phyloP scores from a whole-genome alignment of 2,113 vertebrate species.

The Alethe castanea region DNA sequence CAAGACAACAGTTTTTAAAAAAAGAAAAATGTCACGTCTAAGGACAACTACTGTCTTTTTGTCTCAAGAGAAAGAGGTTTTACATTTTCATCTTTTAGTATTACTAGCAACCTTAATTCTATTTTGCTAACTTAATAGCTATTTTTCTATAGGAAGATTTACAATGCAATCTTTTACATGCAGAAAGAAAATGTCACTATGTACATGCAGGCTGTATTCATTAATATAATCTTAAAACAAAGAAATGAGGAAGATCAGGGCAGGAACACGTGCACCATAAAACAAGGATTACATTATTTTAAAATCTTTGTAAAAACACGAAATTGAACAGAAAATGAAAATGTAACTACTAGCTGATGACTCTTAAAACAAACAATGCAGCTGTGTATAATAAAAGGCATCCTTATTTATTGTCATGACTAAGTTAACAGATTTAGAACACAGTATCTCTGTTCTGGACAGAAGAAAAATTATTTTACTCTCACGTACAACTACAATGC shows the following conservation, averaged over 20 bases:
- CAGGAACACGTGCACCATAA: conserved; percentile 43
- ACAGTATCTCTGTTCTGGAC: conserved; percentile 46
- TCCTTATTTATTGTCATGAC: conserved; percentile 62
- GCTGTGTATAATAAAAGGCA: conserved; percentile 62
- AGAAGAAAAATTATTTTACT: conserved; percentile 59
- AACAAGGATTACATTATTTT: conserved; percentile 45
- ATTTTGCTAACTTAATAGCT: neutral
- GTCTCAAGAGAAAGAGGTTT: neutral
- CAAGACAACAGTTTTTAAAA: neutral
- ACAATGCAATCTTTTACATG: conserved; percentile 24
- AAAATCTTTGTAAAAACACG: conserved; percentile 11
- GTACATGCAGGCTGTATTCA: conserved; percentile 43
- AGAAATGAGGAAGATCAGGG: conserved; percentile 59
- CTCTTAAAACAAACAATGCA: conserved; percentile 62
- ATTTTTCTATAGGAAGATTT: neutral
- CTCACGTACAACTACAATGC: conserved; percentile 37
- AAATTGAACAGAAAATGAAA: conserved; percentile 54
- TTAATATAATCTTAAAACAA: conserved; percentile 73
- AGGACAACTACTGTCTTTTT: neutral
- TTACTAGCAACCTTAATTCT: neutral
- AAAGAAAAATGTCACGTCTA: neutral
- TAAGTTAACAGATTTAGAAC: conserved; percentile 55
- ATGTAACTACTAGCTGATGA: conserved; percentile 42
- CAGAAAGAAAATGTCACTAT: conserved; percentile 31
- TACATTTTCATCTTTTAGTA: neutral